These are phyloP conservation scores for Drosophila parabipectinata DNA, from an alignment of 1,140 invertebrate genomes.

Conservation along the genomic window DNA sequence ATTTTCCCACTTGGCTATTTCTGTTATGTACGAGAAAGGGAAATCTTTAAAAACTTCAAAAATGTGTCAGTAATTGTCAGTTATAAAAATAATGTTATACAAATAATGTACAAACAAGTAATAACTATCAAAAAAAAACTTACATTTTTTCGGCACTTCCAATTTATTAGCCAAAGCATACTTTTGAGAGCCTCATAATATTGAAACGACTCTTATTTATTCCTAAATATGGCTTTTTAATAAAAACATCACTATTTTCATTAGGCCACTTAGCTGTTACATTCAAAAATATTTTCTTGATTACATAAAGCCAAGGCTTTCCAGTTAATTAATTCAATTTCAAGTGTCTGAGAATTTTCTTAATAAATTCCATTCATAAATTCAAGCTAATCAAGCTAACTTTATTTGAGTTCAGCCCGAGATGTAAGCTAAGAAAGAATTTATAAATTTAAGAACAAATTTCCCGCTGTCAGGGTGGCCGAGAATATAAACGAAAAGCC, in stretches of 20 bases:
- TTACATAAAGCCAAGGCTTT: background rate
- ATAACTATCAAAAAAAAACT: too few species aligned
- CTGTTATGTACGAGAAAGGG: too few species aligned
- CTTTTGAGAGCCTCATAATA: too few species aligned
- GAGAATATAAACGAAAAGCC: constrained; percentile 11
- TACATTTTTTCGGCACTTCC: too few species aligned
- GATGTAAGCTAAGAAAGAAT: constrained; percentile 9
- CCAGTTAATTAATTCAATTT: background rate
- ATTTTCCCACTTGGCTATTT: constrained; percentile 6
- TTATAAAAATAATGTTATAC: too few species aligned
- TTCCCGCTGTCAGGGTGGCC: background rate
- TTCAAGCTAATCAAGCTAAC: background rate
- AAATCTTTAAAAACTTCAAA: background rate
- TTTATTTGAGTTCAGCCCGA: constrained; percentile 9
- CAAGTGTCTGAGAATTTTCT: background rate
- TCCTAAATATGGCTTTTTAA: background rate
- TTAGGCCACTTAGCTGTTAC: background rate
- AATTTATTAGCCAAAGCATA: too few species aligned
- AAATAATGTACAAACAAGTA: too few species aligned
- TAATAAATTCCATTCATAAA: background rate
- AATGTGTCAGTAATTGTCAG: too few species aligned
- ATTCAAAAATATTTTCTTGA: background rate
- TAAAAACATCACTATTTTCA: background rate
- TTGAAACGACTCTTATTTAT: background rate
- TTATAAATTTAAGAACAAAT: constrained; percentile 29